These are phyloP conservation scores for Lordiphosa andalusiaca DNA, from an alignment of 2,888 invertebrate genomes.

Conservation along the genomic window DNA sequence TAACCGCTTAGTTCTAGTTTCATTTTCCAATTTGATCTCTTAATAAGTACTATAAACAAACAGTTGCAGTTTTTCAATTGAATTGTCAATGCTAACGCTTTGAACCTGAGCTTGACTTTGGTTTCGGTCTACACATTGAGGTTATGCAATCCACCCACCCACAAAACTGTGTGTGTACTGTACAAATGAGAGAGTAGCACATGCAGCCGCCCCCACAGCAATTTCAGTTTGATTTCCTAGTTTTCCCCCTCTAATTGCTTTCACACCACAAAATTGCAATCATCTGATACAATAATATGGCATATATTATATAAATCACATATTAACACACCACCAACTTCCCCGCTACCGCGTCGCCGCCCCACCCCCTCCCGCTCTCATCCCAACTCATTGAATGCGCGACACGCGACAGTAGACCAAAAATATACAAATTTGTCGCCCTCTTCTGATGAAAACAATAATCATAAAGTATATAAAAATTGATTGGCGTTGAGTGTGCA, in stretches of 20 bases:
- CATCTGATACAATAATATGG: constrained; percentile 64
- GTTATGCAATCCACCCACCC: constrained; percentile 24
- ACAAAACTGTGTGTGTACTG: background rate
- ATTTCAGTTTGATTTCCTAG: constrained; percentile 1
- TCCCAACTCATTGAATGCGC: constrained; percentile 6
- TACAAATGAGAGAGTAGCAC: background rate
- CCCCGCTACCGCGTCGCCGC: background rate
- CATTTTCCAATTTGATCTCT: no score
- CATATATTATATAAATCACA: constrained; percentile 52
- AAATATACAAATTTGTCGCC: constrained; percentile 2
- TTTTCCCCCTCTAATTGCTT: constrained; percentile 61
- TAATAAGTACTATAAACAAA: no score
- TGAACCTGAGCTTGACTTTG: constrained; percentile 1
- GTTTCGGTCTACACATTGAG: constrained; percentile 5
- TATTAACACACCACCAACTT: background rate
- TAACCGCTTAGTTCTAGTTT: no score
- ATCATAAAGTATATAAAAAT: constrained; percentile 63
- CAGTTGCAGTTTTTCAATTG: constrained; percentile 14
- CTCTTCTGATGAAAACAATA: constrained; percentile 49
- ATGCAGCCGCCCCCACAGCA: background rate
- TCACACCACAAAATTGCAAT: constrained; percentile 66
- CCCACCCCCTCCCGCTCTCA: no score
- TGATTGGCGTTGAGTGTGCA: constrained; percentile 68
- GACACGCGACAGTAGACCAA: constrained; percentile 33
- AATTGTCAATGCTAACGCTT: constrained; percentile 27